A percentile compares a stretch with the other conserved stretches of the same genome.
These are phyloP conservation scores for Trachymyrmex cornetzi DNA, from an alignment of 1,140 invertebrate genomes.

Conservation along the genomic window DNA sequence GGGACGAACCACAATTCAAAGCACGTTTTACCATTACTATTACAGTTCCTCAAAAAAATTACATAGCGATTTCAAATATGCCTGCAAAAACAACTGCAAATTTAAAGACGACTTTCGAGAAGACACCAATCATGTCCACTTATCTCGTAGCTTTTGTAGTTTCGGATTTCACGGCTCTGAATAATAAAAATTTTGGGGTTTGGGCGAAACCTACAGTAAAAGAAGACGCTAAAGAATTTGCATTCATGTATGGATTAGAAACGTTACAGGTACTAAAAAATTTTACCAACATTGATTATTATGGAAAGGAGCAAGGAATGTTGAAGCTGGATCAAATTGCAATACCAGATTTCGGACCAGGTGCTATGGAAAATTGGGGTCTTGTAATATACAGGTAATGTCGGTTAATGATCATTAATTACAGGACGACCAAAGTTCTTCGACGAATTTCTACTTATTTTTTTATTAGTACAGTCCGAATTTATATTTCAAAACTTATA, in stretches of 20 bases:
- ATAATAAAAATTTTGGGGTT: conserved; percentile 66
- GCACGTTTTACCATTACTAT: conserved; percentile 87
- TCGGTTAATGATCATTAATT: conserved; percentile 75
- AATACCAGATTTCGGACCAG: conserved; percentile 92
- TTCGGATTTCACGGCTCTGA: conserved; percentile 89
- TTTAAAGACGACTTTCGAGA: conserved; percentile 20
- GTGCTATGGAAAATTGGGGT: conserved; percentile 96
- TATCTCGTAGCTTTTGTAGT: conserved; percentile 93
- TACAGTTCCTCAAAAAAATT: conserved; percentile 77
- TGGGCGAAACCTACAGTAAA: conserved; percentile 87
- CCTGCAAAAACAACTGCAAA: not conserved
- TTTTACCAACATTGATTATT: conserved; percentile 68
- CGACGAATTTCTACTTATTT: not conserved
- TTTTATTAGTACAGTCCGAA: not conserved
- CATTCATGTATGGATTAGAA: conserved; percentile 77
- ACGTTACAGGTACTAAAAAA: conserved; percentile 74
- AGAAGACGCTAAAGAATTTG: conserved; percentile 83
- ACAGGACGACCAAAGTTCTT: conserved; percentile 63
- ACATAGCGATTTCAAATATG: conserved; percentile 86
- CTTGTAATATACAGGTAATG: conserved; percentile 88
- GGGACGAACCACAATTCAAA: conserved; percentile 90
- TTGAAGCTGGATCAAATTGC: conserved; percentile 89
- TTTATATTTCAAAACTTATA: not conserved
- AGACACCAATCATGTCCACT: conserved; percentile 89
- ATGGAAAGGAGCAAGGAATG: not conserved